Evolutionary conservation across 2,797 vertebrate genomes (phyloP).

Genomic region (Chelmon rostratus): DNA sequence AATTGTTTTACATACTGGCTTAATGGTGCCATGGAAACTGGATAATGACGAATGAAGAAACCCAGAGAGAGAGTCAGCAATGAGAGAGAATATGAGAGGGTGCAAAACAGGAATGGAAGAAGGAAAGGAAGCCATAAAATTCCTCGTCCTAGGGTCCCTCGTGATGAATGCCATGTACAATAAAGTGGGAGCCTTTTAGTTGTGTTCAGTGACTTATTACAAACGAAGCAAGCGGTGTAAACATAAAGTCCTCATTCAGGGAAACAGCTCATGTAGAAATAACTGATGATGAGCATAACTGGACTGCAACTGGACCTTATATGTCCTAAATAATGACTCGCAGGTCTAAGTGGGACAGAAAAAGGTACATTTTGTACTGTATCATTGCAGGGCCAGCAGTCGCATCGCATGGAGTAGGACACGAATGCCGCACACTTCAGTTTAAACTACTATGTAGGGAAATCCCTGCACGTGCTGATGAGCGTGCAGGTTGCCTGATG

Average conservation of each 20-base stretch:
- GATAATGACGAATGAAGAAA: neutral
- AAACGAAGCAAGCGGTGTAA: neutral
- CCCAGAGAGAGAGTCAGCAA: neutral
- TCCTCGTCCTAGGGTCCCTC: neutral
- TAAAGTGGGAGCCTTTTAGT: neutral
- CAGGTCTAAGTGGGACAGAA: neutral
- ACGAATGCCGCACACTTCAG: neutral
- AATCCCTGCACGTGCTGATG: neutral
- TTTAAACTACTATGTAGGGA: no score
- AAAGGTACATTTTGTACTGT: neutral
- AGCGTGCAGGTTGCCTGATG: neutral
- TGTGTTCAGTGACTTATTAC: neutral
- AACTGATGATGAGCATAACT: neutral
- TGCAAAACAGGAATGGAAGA: neutral
- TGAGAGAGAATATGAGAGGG: neutral
- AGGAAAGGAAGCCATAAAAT: neutral
- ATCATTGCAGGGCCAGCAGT: no score
- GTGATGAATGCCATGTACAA: neutral
- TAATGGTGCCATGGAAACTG: conserved; percentile 7
- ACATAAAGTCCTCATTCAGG: neutral
- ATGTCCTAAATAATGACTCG: neutral
- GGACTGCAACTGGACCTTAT: neutral
- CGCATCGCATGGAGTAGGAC: neutral
- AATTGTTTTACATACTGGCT: neutral
- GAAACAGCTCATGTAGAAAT: neutral